A percentile compares a stretch with the other conserved stretches of the same genome.
These are phyloP conservation scores for Lamproptera curius DNA, from an alignment of 2,888 invertebrate genomes.

Conservation along the genomic window DNA sequence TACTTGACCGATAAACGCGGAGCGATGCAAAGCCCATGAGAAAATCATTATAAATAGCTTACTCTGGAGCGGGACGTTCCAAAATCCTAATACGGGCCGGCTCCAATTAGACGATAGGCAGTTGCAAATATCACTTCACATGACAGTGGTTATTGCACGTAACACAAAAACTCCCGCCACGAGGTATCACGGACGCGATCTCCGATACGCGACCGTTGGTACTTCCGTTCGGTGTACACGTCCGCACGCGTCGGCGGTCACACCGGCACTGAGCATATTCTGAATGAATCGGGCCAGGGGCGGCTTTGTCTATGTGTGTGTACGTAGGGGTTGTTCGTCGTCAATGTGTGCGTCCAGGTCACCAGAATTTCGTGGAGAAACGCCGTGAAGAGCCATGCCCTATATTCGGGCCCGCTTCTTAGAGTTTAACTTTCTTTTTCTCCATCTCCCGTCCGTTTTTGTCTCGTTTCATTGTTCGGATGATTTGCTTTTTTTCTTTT, in stretches of 20 bases:
- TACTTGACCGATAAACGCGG: neutral
- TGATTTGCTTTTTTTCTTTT: no score
- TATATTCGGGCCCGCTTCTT: conserved; percentile 36
- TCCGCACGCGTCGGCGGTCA: conserved; percentile 31
- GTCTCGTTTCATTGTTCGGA: no score
- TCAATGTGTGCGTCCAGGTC: conserved; percentile 57
- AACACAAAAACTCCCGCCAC: conserved; percentile 18
- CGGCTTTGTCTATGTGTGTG: conserved; percentile 29
- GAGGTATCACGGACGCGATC: conserved; percentile 18
- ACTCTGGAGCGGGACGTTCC: conserved; percentile 20
- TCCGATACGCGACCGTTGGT: conserved; percentile 22
- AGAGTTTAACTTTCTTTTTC: no score
- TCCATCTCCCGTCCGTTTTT: no score
- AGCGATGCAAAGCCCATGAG: conserved; percentile 11
- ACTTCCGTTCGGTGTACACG: conserved; percentile 22
- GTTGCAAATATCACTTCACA: conserved; percentile 4
- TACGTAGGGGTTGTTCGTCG: conserved; percentile 36
- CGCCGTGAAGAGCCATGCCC: conserved; percentile 55
- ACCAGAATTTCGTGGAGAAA: conserved; percentile 66
- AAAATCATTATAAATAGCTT: conserved; percentile 28
- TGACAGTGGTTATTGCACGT: conserved; percentile 1
- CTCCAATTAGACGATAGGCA: neutral
- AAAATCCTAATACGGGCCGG: conserved; percentile 11
- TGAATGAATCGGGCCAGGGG: conserved; percentile 35
- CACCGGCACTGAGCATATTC: conserved; percentile 42